phyloP scores from a whole-genome alignment of 2,888 invertebrate genomes.

The Standfussiana lucernea region DNA sequence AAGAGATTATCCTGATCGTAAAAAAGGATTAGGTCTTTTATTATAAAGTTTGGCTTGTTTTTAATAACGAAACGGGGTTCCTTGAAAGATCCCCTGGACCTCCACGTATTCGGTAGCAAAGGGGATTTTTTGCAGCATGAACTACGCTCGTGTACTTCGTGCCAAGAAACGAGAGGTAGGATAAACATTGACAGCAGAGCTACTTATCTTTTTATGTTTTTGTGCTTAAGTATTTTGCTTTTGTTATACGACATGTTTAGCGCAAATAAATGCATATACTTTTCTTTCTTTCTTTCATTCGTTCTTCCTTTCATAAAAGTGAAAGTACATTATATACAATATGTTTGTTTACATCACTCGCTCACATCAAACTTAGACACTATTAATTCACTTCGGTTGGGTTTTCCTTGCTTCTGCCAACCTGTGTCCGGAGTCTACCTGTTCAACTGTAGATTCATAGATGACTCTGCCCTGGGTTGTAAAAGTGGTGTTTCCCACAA shows the following conservation, averaged over 20 bases:
- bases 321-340: too few relatives aligned
- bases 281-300: too few relatives aligned
- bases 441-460: too few relatives aligned
- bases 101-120: neutral
- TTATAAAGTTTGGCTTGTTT: neutral
- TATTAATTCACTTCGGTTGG: too few relatives aligned
- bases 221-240: neutral
- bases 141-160: neutral
- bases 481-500: too few relatives aligned
- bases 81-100: neutral
- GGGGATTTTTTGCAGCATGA: neutral
- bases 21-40: conserved; percentile 14
- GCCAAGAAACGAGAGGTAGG: neutral
- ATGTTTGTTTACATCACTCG: too few relatives aligned
- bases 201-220: neutral
- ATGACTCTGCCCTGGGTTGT: too few relatives aligned
- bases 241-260: neutral
- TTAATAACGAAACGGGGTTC: neutral
- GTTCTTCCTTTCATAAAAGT: neutral
- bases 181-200: neutral
- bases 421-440: too few relatives aligned
- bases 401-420: too few relatives aligned
- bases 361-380: neutral
- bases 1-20: conserved; percentile 10
- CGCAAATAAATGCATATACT: neutral